phyloP scores from a whole-genome alignment of 2,888 invertebrate species.

The Hemithea aestivaria region DNA sequence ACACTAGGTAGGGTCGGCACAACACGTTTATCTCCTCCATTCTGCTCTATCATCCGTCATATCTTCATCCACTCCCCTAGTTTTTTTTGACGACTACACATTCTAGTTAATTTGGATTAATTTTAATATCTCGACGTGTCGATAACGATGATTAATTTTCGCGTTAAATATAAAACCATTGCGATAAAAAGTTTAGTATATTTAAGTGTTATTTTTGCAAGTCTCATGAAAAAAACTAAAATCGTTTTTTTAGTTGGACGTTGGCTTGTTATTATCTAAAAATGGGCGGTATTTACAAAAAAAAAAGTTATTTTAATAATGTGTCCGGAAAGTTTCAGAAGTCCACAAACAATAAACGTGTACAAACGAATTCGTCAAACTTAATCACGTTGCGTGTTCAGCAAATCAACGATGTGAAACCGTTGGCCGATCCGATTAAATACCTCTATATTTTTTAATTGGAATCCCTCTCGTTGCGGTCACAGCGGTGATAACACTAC shows the following conservation, averaged over 20 bases:
- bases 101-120: constrained; percentile 50
- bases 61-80: no score
- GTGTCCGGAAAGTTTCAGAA: constrained; percentile 15
- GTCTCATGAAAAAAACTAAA: no score
- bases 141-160: constrained; percentile 27
- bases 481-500: constrained; percentile 40
- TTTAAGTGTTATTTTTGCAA: no score
- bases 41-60: no score
- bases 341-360: constrained; percentile 16
- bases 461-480: constrained; percentile 37
- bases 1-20: no score
- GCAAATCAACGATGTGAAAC: constrained; percentile 27
- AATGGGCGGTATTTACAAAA: no score
- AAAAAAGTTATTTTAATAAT: constrained; percentile 1
- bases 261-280: no score
- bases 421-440: constrained; percentile 32
- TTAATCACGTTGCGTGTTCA: constrained; percentile 28
- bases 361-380: constrained; percentile 27
- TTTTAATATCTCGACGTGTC: constrained; percentile 39
- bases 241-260: no score
- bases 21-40: no score
- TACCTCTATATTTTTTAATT: constrained; percentile 38
- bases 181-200: no score
- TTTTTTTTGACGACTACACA: constrained; percentile 51
- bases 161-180: constrained; percentile 33